Evolutionary conservation across 2,888 invertebrate species (phyloP).

Genomic region (Microctonus brassicae): DNA sequence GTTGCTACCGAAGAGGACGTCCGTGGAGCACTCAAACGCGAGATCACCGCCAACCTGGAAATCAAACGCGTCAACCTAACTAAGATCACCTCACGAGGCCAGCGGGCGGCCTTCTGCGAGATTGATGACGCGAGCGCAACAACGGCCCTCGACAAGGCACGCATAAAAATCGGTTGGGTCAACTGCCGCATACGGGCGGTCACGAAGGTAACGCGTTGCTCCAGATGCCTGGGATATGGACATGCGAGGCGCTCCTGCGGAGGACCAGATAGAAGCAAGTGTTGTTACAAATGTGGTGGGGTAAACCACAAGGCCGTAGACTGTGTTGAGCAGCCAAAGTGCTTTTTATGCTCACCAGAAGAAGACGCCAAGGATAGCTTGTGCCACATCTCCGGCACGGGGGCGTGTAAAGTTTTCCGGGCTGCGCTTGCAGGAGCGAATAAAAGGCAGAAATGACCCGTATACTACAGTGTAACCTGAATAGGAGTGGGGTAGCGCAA

Average conservation of each 20-base stretch:
- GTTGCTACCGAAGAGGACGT: too few species aligned
- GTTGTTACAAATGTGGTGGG: conserved; percentile 47
- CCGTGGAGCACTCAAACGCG: conserved; percentile 9
- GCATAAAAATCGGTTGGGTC: conserved; percentile 31
- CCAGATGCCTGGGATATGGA: conserved; percentile 37
- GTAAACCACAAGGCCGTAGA: conserved; percentile 38
- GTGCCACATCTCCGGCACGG: conserved; percentile 40
- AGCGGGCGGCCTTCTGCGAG: background rate
- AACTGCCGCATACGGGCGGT: conserved; percentile 27
- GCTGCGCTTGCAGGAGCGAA: background rate
- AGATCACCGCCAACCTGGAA: too few species aligned
- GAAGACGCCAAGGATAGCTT: background rate
- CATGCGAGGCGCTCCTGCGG: conserved; percentile 30
- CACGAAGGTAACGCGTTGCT: conserved; percentile 32
- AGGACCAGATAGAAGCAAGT: conserved; percentile 38
- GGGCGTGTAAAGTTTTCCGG: conserved; percentile 19
- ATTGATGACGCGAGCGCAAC: background rate
- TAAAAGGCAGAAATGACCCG: too few species aligned
- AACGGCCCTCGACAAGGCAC: too few species aligned
- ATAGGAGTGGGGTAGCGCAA: too few species aligned
- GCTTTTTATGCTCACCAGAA: conserved; percentile 41
- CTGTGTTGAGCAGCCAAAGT: conserved; percentile 35
- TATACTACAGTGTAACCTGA: too few species aligned
- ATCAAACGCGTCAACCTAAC: conserved; percentile 8
- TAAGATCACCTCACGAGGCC: conserved; percentile 22